phyloP scores from a whole-genome alignment of 1,140 invertebrate species.

The Platorchestia sp. region DNA sequence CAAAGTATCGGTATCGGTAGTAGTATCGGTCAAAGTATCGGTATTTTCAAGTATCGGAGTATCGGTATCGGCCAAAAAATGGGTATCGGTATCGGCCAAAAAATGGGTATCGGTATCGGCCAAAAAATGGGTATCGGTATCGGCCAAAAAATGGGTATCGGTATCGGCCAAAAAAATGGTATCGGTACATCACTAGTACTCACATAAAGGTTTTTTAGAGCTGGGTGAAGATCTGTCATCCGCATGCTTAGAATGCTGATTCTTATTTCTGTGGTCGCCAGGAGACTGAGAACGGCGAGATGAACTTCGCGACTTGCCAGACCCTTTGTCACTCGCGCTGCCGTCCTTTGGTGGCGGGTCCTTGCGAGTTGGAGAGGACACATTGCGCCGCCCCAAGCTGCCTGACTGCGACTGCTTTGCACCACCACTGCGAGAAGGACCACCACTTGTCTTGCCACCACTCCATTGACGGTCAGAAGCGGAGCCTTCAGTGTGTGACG shows the following conservation, averaged over 20 bases:
- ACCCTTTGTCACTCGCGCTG: background rate
- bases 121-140: too few species aligned
- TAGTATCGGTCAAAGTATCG: too few species aligned
- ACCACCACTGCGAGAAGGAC: background rate
- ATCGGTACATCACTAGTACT: background rate
- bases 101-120: too few species aligned
- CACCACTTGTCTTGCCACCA: background rate
- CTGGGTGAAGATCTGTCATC: background rate
- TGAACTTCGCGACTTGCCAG: background rate
- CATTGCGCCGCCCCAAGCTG: background rate
- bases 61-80: too few species aligned
- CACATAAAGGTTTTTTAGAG: background rate
- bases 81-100: too few species aligned
- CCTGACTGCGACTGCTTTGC: background rate
- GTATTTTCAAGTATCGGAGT: too few species aligned
- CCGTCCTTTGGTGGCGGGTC: background rate
- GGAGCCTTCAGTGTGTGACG: background rate
- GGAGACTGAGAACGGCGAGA: background rate
- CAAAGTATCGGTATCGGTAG: too few species aligned
- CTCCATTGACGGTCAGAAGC: background rate
- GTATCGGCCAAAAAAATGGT: too few species aligned
- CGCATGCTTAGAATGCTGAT: background rate
- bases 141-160: too few species aligned
- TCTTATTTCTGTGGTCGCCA: background rate
- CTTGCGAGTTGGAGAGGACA: background rate